phyloP scores from a whole-genome alignment of 2,888 invertebrate genomes.

The Drosophila lacicola region DNA sequence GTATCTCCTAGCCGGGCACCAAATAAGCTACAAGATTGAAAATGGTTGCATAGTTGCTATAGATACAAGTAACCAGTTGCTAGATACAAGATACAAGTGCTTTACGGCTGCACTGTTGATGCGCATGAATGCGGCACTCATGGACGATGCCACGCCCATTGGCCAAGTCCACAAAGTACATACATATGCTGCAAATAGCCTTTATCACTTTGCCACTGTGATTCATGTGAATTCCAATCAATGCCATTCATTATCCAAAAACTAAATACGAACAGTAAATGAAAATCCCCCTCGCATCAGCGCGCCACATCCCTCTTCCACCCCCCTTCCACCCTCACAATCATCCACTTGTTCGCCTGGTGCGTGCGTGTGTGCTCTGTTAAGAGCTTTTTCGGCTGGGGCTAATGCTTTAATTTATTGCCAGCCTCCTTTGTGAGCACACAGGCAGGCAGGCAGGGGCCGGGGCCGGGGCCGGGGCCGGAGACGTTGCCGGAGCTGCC shows the following conservation, averaged over 20 bases:
- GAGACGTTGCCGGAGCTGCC: constrained; percentile 22
- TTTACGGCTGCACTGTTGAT: constrained; percentile 19
- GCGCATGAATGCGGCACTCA: constrained; percentile 43
- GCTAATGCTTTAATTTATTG: constrained; percentile 80
- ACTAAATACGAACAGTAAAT: constrained; percentile 75
- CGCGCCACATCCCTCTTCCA: background rate
- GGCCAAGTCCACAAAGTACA: constrained; percentile 14
- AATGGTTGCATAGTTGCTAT: constrained; percentile 17
- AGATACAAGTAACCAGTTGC: constrained; percentile 29
- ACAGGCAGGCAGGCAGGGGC: constrained; percentile 9
- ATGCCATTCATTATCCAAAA: constrained; percentile 78
- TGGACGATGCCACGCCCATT: constrained; percentile 37
- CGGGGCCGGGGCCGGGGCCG: background rate
- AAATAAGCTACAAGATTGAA: constrained; percentile 28
- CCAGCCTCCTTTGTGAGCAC: constrained; percentile 69
- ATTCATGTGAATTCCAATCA: constrained; percentile 77
- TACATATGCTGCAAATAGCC: constrained; percentile 51
- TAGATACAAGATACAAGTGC: constrained; percentile 36
- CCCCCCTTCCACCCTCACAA: background rate
- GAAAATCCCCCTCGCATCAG: constrained; percentile 44
- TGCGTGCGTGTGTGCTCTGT: constrained; percentile 31
- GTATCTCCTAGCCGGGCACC: too few species aligned
- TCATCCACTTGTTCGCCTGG: too few species aligned
- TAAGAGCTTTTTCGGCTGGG: constrained; percentile 72
- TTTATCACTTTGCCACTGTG: constrained; percentile 77